Evolutionary conservation across 2,113 vertebrate genomes (phyloP).

Genomic region (Saimiri boliviensis): DNA sequence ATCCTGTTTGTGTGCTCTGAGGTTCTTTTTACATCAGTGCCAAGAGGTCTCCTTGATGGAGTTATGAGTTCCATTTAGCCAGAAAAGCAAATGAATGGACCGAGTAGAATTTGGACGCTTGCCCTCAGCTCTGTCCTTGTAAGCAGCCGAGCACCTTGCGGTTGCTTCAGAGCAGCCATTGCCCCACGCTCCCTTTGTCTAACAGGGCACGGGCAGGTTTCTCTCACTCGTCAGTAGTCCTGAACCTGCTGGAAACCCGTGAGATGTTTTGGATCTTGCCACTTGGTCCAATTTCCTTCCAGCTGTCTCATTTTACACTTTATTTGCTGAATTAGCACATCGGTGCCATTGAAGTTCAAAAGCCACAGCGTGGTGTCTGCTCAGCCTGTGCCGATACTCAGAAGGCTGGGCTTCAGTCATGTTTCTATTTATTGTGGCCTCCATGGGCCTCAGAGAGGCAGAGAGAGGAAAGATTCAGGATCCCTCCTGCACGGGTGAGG

Average conservation of each 20-base stretch:
- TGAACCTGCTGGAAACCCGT: background rate
- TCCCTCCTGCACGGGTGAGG: background rate
- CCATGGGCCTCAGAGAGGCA: constrained; percentile 32
- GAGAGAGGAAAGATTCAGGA: constrained; percentile 44
- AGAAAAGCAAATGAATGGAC: background rate
- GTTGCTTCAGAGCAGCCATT: background rate
- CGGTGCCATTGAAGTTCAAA: constrained; percentile 19
- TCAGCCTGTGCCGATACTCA: background rate
- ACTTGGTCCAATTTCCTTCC: constrained; percentile 60
- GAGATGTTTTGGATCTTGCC: background rate
- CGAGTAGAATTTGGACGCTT: background rate
- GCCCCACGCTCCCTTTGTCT: background rate
- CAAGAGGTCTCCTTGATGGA: background rate
- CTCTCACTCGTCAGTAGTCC: background rate
- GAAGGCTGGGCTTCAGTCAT: background rate
- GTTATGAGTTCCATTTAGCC: background rate
- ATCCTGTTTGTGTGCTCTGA: too few species aligned
- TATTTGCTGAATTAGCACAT: background rate
- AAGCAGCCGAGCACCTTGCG: background rate
- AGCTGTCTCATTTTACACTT: constrained; percentile 60
- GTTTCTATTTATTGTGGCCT: constrained; percentile 64
- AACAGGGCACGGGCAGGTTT: too few species aligned
- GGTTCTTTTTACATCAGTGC: background rate
- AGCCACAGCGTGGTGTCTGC: background rate
- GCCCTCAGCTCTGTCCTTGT: background rate